Conservation (phyloP, 2,888 invertebrate species). For the Aspidiotus rigidus region DNA sequence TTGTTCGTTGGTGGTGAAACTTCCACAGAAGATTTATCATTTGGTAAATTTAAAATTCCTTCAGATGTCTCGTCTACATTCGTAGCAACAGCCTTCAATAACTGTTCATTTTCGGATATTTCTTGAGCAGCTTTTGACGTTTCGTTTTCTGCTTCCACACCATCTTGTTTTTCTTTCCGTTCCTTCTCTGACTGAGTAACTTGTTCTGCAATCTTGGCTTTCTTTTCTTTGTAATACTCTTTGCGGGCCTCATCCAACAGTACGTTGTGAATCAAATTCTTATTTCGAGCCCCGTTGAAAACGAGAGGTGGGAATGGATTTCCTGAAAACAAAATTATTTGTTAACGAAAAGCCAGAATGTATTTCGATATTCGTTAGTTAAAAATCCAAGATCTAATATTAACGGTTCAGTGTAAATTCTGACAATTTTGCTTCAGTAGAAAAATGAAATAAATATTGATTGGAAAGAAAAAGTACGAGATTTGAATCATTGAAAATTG, state of each 20-base stretch:
- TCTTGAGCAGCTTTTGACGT: conserved; percentile 20
- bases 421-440: neutral
- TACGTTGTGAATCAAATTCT: conserved; percentile 68
- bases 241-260: conserved; percentile 72
- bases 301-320: conserved; percentile 69
- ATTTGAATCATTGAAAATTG: too few species aligned
- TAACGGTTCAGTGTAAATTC: neutral
- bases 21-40: too few species aligned
- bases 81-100: conserved; percentile 13
- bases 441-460: neutral
- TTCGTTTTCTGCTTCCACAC: neutral
- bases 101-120: conserved; percentile 19
- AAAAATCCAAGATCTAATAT: neutral
- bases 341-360: neutral
- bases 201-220: conserved; percentile 48
- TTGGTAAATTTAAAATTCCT: too few species aligned
- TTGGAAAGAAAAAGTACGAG: too few species aligned
- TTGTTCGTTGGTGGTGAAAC: too few species aligned
- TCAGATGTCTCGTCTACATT: neutral
- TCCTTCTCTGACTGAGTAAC: conserved; percentile 15
- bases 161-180: neutral
- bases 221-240: conserved; percentile 63
- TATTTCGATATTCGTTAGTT: neutral
- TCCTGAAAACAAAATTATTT: conserved; percentile 45
- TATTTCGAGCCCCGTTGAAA: conserved; percentile 52